A percentile compares a stretch with the other conserved stretches of the same genome.
Conservation (phyloP, 1,140 invertebrate species). For the Wiebesia pumilae region DNA sequence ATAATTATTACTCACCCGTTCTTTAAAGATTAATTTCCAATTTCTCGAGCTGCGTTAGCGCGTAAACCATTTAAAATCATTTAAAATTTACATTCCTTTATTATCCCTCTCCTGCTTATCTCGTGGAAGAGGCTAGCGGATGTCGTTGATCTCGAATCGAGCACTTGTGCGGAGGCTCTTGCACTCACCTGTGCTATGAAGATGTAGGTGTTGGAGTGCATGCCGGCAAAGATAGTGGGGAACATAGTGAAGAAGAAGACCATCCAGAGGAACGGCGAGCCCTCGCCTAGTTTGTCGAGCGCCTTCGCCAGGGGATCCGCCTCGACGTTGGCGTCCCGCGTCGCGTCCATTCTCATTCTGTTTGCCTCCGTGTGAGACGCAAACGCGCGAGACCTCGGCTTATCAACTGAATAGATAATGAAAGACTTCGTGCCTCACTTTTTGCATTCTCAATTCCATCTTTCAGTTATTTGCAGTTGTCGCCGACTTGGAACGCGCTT, state of each 20-base stretch:
- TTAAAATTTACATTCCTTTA: too few relatives aligned
- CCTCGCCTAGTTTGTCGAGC: constrained; percentile 58
- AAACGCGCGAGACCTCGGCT: background rate
- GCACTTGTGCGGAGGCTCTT: background rate
- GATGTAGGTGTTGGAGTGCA: constrained; percentile 77
- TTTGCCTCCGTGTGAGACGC: background rate
- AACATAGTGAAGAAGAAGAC: constrained; percentile 75
- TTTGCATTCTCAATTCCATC: background rate
- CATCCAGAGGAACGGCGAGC: constrained; percentile 65
- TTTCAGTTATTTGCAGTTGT: background rate
- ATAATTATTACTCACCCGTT: too few relatives aligned
- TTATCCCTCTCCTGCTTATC: too few relatives aligned
- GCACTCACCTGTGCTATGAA: constrained; percentile 72
- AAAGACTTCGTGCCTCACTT: background rate
- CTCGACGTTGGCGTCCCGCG: background rate
- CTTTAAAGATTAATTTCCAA: too few relatives aligned
- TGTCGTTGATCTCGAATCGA: background rate
- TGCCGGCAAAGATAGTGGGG: constrained; percentile 76
- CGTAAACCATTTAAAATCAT: too few relatives aligned
- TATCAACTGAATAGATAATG: background rate
- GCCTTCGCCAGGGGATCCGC: constrained; percentile 50
- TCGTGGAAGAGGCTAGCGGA: too few relatives aligned
- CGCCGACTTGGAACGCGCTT: too few relatives aligned
- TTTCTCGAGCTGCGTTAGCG: too few relatives aligned
- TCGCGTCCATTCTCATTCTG: constrained; percentile 9